Evolutionary conservation across 2,797 vertebrate genomes (phyloP).

Genomic region (Cossypha heuglini): DNA sequence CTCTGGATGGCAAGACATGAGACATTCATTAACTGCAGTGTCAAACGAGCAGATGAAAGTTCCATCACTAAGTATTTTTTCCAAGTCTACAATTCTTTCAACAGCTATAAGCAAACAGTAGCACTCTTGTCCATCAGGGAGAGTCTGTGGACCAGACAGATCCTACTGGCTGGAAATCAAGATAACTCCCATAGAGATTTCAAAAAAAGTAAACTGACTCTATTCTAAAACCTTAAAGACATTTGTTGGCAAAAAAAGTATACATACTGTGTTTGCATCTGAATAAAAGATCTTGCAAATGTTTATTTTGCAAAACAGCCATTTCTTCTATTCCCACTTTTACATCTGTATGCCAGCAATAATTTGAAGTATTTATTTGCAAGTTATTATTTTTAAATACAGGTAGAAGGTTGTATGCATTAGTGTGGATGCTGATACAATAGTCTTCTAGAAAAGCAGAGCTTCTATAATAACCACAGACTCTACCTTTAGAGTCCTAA

Average conservation of each 20-base stretch:
- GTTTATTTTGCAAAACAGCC: neutral
- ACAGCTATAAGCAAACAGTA: constrained; percentile 47
- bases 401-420: neutral
- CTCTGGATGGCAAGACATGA: neutral
- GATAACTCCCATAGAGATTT: neutral
- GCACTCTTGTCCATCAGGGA: constrained; percentile 18
- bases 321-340: neutral
- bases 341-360: neutral
- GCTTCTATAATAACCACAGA: neutral
- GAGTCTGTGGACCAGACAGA: constrained; percentile 12
- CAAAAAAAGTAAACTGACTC: neutral
- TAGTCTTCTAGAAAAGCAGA: neutral
- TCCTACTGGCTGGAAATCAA: constrained; percentile 31
- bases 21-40: constrained; percentile 5
- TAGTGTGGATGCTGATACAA: neutral
- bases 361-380: neutral
- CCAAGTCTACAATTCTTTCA: constrained; percentile 29
- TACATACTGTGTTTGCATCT: neutral
- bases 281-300: neutral
- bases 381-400: neutral
- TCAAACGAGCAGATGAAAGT: constrained; percentile 28
- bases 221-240: neutral
- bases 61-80: neutral
- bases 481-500: neutral
- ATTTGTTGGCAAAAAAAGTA: constrained; percentile 10